Conservation (phyloP, 2,797 vertebrate species). For the Notolepis coatsorum region DNA sequence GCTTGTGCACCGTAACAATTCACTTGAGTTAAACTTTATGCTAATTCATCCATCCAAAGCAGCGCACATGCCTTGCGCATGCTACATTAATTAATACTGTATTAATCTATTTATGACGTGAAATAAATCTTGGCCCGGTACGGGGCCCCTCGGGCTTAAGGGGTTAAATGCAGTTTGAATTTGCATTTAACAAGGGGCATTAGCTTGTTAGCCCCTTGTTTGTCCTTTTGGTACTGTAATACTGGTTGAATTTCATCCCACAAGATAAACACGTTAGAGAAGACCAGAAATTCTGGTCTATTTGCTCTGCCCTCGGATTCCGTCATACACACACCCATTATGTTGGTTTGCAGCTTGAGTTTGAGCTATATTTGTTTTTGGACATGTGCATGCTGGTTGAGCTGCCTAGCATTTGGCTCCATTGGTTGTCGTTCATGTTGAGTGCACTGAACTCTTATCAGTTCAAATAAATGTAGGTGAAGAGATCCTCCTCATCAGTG, state of each 20-base stretch:
- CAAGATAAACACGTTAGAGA: constrained; percentile 4
- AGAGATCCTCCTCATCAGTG: constrained; percentile 41
- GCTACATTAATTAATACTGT: too few species aligned
- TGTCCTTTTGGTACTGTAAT: not conserved
- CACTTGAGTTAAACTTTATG: too few species aligned
- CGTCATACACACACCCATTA: not conserved
- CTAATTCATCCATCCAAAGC: too few species aligned
- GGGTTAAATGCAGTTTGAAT: too few species aligned
- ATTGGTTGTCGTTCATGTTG: constrained; percentile 48
- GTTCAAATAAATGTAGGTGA: constrained; percentile 53
- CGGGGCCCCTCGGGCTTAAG: too few species aligned
- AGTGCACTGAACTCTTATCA: constrained; percentile 50
- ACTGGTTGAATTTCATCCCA: constrained; percentile 1
- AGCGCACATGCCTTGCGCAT: too few species aligned
- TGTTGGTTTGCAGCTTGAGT: constrained; percentile 56
- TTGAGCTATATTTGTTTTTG: constrained; percentile 58
- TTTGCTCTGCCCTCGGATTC: not conserved
- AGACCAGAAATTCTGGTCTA: not conserved
- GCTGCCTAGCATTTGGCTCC: constrained; percentile 85
- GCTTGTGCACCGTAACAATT: too few species aligned
- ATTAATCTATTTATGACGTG: too few species aligned
- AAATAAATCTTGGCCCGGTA: too few species aligned
- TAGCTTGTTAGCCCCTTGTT: constrained; percentile 18
- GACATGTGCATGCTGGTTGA: constrained; percentile 92
- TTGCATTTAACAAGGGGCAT: too few species aligned